Evolutionary conservation across 2,113 vertebrate genomes (phyloP), one percentile per base, ranked within the genome.

Genomic region (Mustela nigripes): DNA sequence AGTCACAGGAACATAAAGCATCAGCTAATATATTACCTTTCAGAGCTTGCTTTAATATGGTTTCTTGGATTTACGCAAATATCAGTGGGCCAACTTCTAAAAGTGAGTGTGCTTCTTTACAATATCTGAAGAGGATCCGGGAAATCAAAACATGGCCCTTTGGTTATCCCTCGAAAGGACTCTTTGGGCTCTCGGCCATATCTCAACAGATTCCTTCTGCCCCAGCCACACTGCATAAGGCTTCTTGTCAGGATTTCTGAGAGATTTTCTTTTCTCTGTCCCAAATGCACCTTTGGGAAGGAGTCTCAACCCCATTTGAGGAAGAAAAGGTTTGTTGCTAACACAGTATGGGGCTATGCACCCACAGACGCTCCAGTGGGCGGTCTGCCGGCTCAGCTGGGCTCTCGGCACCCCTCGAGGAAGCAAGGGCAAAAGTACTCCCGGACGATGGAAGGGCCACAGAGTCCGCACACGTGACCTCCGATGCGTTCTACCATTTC

Each of bases 271-370:
- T 86, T 21, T 73, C 36, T 63, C 14, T 4, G 39, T 71, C 50
- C 18, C 22, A 89, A 65, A 58, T 48, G 74, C 12, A n/a, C 50
- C 60, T 73, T 62, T 26, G 22, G 45, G 53, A 93, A 97, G 84
- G 45, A 78, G 19, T 28, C 71, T n/a, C 31, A 16, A 2, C 4
- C 5, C 15, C 5, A 28, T 71, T 22, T 26, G 67, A 33, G 50
- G 62, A 33, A 63, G 21, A 22, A 73, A 60, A 60, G 69, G 28
- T 71, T 63, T 74, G 31, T 19, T 4, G 62, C 22, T 65, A 31
- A 10, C 15, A 6, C n/a, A 56, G 31, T 10, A 7, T 7, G 39
- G 42, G 56, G 39, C 58, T n/a, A 11, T 1, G 39, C 1, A 22
- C n/a, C 24, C 76, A 53, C n/a, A 65, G 73, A 63, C 15, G 11